Percentiles rank a stretch among this genome's conserved stretches.
Evolutionary conservation across 1,140 invertebrate species (phyloP).

Genomic region (Drosophila melanica): DNA sequence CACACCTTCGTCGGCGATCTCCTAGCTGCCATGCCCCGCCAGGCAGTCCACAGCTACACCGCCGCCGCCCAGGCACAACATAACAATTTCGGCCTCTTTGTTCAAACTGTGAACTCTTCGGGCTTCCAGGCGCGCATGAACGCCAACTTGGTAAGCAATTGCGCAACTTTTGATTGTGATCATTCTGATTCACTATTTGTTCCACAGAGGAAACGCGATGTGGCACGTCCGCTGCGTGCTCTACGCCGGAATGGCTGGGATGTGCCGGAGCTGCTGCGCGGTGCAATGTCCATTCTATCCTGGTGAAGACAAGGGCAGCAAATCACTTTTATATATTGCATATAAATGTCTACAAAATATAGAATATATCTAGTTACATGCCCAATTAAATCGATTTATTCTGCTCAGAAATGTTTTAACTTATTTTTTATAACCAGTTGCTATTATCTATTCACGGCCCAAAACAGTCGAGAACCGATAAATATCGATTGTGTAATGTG

Average conservation of each 20-base stretch:
- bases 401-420: background rate
- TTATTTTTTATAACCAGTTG: too few relatives aligned
- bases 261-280: conserved; percentile 43
- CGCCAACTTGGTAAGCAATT: conserved; percentile 49
- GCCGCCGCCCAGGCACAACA: background rate
- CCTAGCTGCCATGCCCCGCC: conserved; percentile 46
- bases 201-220: conserved; percentile 55
- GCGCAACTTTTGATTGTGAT: background rate
- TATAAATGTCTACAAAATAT: conserved; percentile 15
- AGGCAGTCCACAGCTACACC: conserved; percentile 34
- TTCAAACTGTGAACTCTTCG: conserved; percentile 31
- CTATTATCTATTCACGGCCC: too few relatives aligned
- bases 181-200: background rate
- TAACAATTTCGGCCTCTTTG: conserved; percentile 54
- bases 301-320: conserved; percentile 38
- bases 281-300: conserved; percentile 42
- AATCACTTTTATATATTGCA: background rate
- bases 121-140: conserved; percentile 49
- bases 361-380: conserved; percentile 9
- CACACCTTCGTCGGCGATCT: conserved; percentile 58
- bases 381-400: background rate
- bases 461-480: too few relatives aligned
- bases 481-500: too few relatives aligned
- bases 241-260: conserved; percentile 64
- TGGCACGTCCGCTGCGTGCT: conserved; percentile 33